Conservation (phyloP, 2,888 invertebrate species). For the Stenodera caucasica region DNA sequence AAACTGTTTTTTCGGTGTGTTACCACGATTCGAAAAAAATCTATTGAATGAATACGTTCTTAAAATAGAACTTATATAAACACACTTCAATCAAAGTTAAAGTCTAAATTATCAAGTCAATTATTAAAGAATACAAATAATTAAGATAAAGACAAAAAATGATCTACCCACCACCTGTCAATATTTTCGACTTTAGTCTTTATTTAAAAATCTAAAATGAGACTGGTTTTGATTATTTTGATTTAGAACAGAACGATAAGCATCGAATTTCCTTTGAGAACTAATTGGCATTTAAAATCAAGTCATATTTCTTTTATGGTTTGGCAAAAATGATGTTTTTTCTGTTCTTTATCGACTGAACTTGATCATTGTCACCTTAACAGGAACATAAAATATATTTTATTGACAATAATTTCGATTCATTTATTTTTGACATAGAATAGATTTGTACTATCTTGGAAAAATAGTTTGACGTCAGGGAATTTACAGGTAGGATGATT, state of each 20-base stretch:
- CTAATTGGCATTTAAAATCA: conserved; percentile 6
- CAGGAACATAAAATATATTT: too few species aligned
- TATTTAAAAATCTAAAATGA: neutral
- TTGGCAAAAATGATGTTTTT: too few species aligned
- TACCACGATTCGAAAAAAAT: too few species aligned
- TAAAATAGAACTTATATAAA: neutral
- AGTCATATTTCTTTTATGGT: neutral
- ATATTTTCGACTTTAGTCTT: neutral
- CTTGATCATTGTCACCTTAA: too few species aligned
- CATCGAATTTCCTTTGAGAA: neutral
- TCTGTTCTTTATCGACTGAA: too few species aligned
- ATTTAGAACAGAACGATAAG: neutral
- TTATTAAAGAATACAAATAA: neutral
- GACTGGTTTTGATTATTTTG: neutral
- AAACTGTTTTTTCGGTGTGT: neutral
- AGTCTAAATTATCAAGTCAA: neutral
- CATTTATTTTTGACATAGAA: too few species aligned
- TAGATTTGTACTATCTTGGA: neutral
- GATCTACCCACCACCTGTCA: conserved; percentile 1
- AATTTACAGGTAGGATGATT: neutral
- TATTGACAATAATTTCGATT: too few species aligned
- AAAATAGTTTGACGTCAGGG: neutral
- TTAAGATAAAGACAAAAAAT: neutral
- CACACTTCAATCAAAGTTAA: neutral
- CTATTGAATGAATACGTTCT: too few species aligned